A percentile compares a stretch with the other conserved stretches of the same genome.
phyloP scores from a whole-genome alignment of 2,797 vertebrate genomes.

The Erethizon dorsatum region DNA sequence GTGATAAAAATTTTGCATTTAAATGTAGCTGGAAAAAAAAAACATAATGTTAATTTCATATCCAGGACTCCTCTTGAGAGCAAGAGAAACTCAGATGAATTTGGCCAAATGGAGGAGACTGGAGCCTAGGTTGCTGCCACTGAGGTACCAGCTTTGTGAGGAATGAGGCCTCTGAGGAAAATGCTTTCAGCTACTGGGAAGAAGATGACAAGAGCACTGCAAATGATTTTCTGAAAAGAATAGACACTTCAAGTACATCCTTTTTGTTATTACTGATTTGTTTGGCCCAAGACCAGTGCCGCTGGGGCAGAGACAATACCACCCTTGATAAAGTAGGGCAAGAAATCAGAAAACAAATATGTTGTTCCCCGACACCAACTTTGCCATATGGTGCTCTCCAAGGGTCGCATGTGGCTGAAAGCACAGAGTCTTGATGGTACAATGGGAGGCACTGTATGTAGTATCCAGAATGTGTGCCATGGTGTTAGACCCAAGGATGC shows the following conservation, averaged over 20 bases:
- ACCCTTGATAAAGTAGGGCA: neutral
- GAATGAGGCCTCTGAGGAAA: neutral
- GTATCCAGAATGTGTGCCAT: neutral
- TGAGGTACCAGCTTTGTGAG: neutral
- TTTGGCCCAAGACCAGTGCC: neutral
- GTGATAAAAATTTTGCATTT: neutral
- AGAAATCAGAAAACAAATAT: neutral
- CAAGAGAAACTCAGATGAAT: neutral
- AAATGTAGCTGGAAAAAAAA: neutral
- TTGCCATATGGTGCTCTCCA: neutral
- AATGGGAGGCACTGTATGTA: neutral
- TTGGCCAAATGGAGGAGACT: neutral
- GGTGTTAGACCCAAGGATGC: neutral
- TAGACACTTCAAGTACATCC: neutral
- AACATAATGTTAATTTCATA: neutral
- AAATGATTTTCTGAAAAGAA: slow-evolving; percentile 33
- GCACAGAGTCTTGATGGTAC: neutral
- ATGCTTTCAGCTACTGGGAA: neutral
- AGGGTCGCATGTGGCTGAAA: neutral
- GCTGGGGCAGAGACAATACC: neutral
- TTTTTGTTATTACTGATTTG: slow-evolving; percentile 8
- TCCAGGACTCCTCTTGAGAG: neutral
- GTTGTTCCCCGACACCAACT: neutral
- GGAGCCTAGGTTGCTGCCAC: neutral
- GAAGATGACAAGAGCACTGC: neutral